Evolutionary conservation across 2,797 vertebrate species (phyloP).

Genomic region (Peromyscus melanophrys): DNA sequence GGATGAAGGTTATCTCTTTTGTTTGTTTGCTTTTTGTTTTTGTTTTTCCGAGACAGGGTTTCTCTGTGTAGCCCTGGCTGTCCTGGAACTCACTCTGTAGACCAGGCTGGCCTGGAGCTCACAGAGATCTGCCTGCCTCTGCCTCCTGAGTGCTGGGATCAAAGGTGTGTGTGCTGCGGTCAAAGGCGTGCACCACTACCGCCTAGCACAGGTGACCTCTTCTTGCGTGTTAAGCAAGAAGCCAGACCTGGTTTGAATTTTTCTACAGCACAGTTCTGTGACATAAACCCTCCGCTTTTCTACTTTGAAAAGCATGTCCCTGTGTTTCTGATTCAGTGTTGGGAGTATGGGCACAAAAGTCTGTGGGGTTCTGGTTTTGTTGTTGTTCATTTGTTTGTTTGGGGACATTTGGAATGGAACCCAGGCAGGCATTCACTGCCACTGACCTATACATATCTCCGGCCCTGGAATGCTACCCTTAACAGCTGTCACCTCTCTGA

Average conservation of each 20-base stretch:
- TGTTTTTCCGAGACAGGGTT: background rate
- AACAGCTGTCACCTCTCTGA: background rate
- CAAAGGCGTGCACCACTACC: background rate
- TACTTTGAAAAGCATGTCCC: background rate
- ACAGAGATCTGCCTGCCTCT: background rate
- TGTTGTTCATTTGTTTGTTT: background rate
- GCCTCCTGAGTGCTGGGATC: background rate
- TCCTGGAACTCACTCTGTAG: background rate
- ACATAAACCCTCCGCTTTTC: background rate
- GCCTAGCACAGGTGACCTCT: background rate
- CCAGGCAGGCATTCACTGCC: background rate
- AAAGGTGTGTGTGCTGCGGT: background rate
- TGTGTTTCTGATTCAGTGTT: background rate
- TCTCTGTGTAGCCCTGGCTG: background rate
- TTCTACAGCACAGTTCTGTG: background rate
- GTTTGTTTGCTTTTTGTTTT: no score
- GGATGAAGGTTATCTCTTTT: background rate
- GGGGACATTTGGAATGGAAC: background rate
- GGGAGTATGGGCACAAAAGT: background rate
- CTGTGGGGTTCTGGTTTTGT: background rate
- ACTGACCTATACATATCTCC: background rate
- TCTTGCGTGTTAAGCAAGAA: background rate
- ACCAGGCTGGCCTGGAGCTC: background rate
- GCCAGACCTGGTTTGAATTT: background rate
- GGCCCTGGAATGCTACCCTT: background rate